phyloP scores from a whole-genome alignment of 2,888 invertebrate genomes.

The Plusia festucae region DNA sequence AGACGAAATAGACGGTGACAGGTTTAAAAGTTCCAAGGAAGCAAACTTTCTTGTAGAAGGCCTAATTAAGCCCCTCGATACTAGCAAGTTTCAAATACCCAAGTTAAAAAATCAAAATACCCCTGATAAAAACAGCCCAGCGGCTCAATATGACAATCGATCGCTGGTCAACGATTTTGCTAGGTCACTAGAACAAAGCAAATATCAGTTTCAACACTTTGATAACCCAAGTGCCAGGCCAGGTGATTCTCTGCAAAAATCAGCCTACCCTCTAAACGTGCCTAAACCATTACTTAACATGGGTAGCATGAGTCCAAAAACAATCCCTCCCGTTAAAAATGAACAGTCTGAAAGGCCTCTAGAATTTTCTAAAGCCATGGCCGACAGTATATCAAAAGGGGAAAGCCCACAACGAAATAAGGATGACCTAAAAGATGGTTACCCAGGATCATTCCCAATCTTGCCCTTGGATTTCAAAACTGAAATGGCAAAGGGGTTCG shows the following conservation, averaged over 20 bases:
- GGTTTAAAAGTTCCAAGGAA: constrained; percentile 91
- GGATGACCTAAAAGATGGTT: constrained; percentile 80
- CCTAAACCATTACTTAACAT: constrained; percentile 84
- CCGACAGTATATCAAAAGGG: constrained; percentile 80
- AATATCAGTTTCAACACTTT: constrained; percentile 84
- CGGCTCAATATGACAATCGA: constrained; percentile 81
- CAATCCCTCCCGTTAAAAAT: constrained; percentile 70
- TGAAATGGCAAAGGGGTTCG: constrained; percentile 84
- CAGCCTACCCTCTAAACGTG: constrained; percentile 83
- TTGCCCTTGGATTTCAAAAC: constrained; percentile 85
- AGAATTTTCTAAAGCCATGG: constrained; percentile 79
- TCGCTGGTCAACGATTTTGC: constrained; percentile 85
- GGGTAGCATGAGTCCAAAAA: constrained; percentile 84
- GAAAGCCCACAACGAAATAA: constrained; percentile 79
- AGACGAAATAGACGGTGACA: constrained; percentile 91
- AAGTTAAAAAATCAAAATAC: constrained; percentile 90
- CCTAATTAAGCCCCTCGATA: constrained; percentile 93
- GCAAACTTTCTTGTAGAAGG: constrained; percentile 92
- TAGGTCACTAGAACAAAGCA: constrained; percentile 80
- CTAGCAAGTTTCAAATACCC: constrained; percentile 96
- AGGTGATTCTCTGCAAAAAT: constrained; percentile 80
- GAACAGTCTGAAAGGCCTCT: constrained; percentile 77
- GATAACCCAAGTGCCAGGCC: constrained; percentile 76
- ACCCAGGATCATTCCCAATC: constrained; percentile 75
- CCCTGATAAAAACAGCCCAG: constrained; percentile 83